phyloP scores from a whole-genome alignment of 1,140 invertebrate genomes.

The Drosophila eugracilis region DNA sequence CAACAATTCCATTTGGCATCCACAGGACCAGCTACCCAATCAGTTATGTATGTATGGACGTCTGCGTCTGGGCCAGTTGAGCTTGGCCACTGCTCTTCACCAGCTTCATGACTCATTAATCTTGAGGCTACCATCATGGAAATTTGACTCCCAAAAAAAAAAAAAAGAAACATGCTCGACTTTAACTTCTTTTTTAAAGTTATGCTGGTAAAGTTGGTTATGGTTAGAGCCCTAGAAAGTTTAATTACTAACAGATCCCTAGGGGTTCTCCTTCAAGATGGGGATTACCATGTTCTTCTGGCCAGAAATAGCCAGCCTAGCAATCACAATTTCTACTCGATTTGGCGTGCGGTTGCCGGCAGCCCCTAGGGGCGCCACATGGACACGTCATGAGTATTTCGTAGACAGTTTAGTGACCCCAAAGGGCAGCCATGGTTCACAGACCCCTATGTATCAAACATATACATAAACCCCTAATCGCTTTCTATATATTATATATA shows the following conservation, averaged over 20 bases:
- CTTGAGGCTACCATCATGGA: conserved; percentile 22
- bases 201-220: too few relatives aligned
- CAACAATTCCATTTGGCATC: conserved; percentile 33
- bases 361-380: conserved; percentile 26
- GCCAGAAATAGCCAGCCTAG: conserved; percentile 7
- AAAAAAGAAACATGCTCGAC: too few relatives aligned
- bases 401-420: conserved; percentile 41
- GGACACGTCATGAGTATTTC: background rate
- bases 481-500: too few relatives aligned
- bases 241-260: conserved; percentile 31
- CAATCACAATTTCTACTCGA: conserved; percentile 50
- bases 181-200: too few relatives aligned
- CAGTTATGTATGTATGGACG: conserved; percentile 6
- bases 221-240: background rate
- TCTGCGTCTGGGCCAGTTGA: background rate
- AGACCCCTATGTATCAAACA: conserved; percentile 1
- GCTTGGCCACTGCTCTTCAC: background rate
- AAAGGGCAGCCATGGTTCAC: conserved; percentile 4
- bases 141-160: too few relatives aligned
- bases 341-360: conserved; percentile 32
- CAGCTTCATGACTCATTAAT: conserved; percentile 34
- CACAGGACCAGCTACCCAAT: too few relatives aligned
- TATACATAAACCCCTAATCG: background rate
- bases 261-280: too few relatives aligned
- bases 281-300: too few relatives aligned